phyloP scores from a whole-genome alignment of 2,797 vertebrate genomes.

The Rallus crepitans region DNA sequence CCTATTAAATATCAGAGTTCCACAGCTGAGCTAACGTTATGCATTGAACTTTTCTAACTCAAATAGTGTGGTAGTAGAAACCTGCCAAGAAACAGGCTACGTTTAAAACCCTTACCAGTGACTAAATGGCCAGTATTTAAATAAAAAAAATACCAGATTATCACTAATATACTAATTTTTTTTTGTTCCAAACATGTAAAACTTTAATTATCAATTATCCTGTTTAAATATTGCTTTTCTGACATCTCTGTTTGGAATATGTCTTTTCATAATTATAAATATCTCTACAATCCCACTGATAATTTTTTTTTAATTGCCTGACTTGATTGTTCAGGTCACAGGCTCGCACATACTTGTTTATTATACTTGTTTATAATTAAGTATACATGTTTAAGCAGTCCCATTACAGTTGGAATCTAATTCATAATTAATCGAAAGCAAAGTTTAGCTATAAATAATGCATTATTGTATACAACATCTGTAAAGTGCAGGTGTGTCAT shows the following conservation, averaged over 20 bases:
- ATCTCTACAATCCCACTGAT: neutral
- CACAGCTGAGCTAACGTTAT: constrained; percentile 40
- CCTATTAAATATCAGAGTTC: constrained; percentile 63
- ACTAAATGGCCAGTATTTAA: constrained; percentile 18
- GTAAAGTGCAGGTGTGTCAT: neutral
- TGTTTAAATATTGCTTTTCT: constrained; percentile 7
- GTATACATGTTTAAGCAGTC: constrained; percentile 22
- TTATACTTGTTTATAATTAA: constrained; percentile 45
- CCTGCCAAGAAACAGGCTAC: neutral
- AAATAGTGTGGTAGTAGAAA: constrained; percentile 1
- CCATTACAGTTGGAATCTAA: constrained; percentile 18
- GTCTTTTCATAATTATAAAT: constrained; percentile 14
- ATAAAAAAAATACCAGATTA: neutral
- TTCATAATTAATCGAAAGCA: constrained; percentile 60
- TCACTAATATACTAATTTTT: neutral
- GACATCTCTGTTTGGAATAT: neutral
- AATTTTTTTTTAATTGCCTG: constrained; percentile 18
- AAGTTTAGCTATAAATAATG: constrained; percentile 58
- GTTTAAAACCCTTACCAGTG: neutral
- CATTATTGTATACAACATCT: constrained; percentile 38
- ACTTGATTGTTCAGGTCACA: constrained; percentile 42
- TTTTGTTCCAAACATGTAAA: constrained; percentile 6
- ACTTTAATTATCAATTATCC: neutral
- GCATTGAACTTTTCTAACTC: constrained; percentile 51
- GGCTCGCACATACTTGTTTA: constrained; percentile 23